Evolutionary conservation across 2,113 vertebrate genomes (phyloP).

Genomic region (Hippocampus mohnikei): DNA sequence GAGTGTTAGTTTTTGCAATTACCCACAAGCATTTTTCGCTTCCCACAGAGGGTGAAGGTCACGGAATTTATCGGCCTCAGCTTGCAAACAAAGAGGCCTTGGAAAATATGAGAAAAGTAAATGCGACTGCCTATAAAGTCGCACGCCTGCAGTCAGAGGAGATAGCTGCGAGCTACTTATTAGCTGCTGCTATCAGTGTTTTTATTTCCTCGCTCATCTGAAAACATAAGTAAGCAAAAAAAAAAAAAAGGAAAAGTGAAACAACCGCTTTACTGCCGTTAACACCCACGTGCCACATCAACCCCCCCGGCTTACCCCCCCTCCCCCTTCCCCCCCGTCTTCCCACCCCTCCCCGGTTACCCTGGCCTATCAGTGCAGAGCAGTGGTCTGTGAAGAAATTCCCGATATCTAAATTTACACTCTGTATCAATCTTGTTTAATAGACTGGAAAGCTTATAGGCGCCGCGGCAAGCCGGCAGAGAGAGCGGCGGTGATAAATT

Average conservation of each 20-base stretch:
- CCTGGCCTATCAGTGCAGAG: conserved; percentile 73
- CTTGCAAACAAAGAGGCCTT: conserved; percentile 1
- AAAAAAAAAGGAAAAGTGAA: conserved; percentile 36
- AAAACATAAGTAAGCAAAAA: conserved; percentile 13
- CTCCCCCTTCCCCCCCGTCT: conserved; percentile 21
- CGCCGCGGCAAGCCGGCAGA: conserved; percentile 69
- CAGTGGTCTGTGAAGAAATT: conserved; percentile 81
- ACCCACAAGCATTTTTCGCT: not conserved
- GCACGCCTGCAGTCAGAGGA: not conserved
- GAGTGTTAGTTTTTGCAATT: conserved; percentile 20
- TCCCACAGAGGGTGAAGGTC: conserved; percentile 29
- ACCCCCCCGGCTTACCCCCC: conserved; percentile 14
- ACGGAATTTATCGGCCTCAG: conserved; percentile 18
- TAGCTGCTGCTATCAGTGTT: not conserved
- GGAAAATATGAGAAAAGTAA: conserved; percentile 2
- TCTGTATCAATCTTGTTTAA: conserved; percentile 93
- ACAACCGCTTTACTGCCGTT: conserved; percentile 64
- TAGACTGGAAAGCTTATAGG: conserved; percentile 86
- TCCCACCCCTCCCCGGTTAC: conserved; percentile 49
- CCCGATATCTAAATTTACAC: conserved; percentile 78
- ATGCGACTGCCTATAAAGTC: not conserved
- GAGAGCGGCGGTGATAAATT: conserved; percentile 84
- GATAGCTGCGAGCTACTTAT: conserved; percentile 2
- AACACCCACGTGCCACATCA: conserved; percentile 55
- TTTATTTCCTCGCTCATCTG: conserved; percentile 26